Base-by-base conservation (phyloP, 2,888 invertebrate genomes). In the Trichogramma evanescens region DNA sequence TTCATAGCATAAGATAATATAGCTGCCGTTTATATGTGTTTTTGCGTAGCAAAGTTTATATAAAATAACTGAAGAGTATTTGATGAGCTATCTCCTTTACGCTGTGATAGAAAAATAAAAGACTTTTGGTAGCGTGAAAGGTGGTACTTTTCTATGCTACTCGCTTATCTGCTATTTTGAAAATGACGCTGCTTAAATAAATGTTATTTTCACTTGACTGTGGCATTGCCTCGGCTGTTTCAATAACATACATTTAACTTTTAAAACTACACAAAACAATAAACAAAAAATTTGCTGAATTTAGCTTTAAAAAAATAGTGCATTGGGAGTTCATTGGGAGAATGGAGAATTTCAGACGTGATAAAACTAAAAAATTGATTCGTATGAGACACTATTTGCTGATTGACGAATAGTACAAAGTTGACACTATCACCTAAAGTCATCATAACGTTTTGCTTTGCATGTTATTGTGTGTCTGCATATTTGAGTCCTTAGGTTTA, bases 391-490 rank as follows among this genome's bases (percentile, higher is more conserved):
- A 26, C 26, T 26, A 26, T 26, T 2, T 2, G 26, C 26, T 26
- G 3, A 26, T 26, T 26, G 2, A 39, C 48, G 53, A 49, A 48
- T 8, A 44, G 39, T 55, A 26, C 26, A 26, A 26, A 26, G 26
- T 26, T 26, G 26, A 26, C 26, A 26, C 26, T 26, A 26, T 26
- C 26, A 26, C 26, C 26, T 26, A 26, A 26, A 26, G 26, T 26
- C 26, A 26, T 26, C 26, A 26, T 26, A 26, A 26, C 26, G 26
- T 26, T 26, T 26, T 1, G 67, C 67, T 67, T 69, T 69, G 68
- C 68, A 69, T 69, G 68, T 67, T 61, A 54, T 54, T 68, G 66
- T 66, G 46, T 59, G 53, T 50, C 41, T 59, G 48, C 48, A 50
- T 44, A 26, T 26, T 26, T 26, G 26, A 26, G 26, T 26, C 26